These are phyloP conservation scores for Alloplasta piceator DNA, from an alignment of 2,888 invertebrate genomes.

Conservation along the genomic window DNA sequence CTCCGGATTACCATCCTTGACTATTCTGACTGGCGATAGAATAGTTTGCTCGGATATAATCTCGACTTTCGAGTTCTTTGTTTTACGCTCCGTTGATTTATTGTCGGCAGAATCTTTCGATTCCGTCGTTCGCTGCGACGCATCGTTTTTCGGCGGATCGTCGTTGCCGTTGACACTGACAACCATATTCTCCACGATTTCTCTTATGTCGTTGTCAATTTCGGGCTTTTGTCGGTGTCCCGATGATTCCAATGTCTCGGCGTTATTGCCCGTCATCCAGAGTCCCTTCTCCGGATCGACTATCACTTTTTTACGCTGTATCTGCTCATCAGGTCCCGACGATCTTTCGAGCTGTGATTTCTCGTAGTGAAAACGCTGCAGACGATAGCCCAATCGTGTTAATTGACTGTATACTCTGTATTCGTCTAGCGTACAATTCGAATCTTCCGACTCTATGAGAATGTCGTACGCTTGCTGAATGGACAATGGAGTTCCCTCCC, in stretches of 20 bases:
- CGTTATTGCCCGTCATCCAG: constrained; percentile 69
- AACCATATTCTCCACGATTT: constrained; percentile 60
- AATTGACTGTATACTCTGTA: constrained; percentile 87
- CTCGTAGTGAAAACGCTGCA: constrained; percentile 83
- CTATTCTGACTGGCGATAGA: constrained; percentile 74
- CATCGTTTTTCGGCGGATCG: constrained; percentile 26
- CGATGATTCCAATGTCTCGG: constrained; percentile 13
- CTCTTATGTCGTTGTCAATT: constrained; percentile 45
- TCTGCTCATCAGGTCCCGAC: constrained; percentile 63
- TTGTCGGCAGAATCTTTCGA: constrained; percentile 19
- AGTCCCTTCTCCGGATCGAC: constrained; percentile 78
- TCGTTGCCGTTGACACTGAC: constrained; percentile 56
- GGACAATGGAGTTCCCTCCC: constrained; percentile 86
- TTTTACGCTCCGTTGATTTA: constrained; percentile 52
- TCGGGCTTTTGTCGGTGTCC: constrained; percentile 43
- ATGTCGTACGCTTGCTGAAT: constrained; percentile 88
- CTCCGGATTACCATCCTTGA: constrained; percentile 64
- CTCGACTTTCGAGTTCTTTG: constrained; percentile 69
- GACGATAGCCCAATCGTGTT: constrained; percentile 85
- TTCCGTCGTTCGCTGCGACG: constrained; percentile 10
- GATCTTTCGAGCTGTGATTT: constrained; percentile 63
- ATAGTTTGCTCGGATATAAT: constrained; percentile 80
- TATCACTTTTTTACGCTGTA: constrained; percentile 76
- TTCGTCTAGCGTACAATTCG: constrained; percentile 82
- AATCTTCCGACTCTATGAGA: constrained; percentile 80